phyloP scores from a whole-genome alignment of 2,888 invertebrate species.

The Lasioglossum morio region DNA sequence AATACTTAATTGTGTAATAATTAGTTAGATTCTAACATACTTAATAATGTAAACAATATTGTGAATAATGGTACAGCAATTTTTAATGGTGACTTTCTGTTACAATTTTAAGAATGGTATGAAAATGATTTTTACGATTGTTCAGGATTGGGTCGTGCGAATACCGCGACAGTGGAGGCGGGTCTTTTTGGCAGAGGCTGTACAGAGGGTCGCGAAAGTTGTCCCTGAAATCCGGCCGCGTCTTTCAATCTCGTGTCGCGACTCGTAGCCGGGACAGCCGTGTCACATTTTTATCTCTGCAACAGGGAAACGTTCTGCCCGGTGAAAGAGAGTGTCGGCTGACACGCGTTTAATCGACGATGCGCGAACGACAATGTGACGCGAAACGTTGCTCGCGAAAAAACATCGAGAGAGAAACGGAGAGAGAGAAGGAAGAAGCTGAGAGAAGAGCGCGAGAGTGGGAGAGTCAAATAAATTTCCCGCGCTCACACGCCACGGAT shows the following conservation, averaged over 20 bases:
- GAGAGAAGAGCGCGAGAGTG: constrained; percentile 9
- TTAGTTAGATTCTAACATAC: no score
- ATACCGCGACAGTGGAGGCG: not conserved
- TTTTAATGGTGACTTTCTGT: no score
- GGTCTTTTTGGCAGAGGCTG: not conserved
- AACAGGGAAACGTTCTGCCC: constrained; percentile 50
- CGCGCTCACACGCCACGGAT: constrained; percentile 47
- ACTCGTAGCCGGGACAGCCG: constrained; percentile 40
- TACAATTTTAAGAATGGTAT: not conserved
- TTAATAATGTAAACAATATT: no score
- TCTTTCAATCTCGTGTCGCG: constrained; percentile 34
- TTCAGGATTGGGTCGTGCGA: not conserved
- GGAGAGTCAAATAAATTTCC: constrained; percentile 59
- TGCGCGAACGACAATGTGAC: constrained; percentile 55
- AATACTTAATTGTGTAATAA: no score
- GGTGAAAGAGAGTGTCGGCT: constrained; percentile 51
- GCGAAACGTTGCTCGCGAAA: constrained; percentile 40
- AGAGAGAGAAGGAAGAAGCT: constrained; percentile 17
- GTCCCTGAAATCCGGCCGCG: constrained; percentile 39
- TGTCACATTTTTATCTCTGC: constrained; percentile 60
- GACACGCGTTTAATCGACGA: constrained; percentile 61
- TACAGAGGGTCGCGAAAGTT: constrained; percentile 39
- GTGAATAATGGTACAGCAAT: no score
- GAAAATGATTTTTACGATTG: not conserved
- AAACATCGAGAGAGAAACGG: not conserved